Percentiles rank a stretch among this genome's conserved stretches.
Conservation (phyloP, 2,888 invertebrate genomes). For the Oscheius sp. region DNA sequence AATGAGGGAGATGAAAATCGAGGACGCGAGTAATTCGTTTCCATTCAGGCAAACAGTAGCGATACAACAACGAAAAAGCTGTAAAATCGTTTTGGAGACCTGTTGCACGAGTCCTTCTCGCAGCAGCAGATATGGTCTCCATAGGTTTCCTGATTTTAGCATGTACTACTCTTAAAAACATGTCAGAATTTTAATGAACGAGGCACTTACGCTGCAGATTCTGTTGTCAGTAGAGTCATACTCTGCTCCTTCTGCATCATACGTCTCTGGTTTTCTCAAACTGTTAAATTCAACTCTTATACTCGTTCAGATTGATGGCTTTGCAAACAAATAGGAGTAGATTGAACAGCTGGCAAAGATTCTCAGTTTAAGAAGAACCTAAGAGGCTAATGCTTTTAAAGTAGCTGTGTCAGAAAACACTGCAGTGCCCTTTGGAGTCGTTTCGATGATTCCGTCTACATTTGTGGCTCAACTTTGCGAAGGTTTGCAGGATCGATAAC, state of each 20-base stretch:
- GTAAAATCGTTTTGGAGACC: not conserved
- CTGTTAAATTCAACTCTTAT: not conserved
- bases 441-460: no score
- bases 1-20: conserved; percentile 6
- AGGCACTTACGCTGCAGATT: not conserved
- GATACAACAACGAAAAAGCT: no score
- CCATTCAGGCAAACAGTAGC: not conserved
- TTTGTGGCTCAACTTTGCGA: no score
- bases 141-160: not conserved
- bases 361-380: no score
- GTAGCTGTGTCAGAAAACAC: no score
- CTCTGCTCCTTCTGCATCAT: not conserved
- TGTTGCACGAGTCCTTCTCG: conserved; percentile 6
- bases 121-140: conserved; percentile 14
- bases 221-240: not conserved
- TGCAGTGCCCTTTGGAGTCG: no score
- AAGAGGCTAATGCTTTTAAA: no score
- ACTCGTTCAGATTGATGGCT: not conserved
- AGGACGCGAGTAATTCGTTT: conserved; percentile 6
- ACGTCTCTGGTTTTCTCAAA: conserved; percentile 1
- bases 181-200: not conserved
- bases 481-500: no score
- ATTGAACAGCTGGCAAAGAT: no score
- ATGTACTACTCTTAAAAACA: conserved; percentile 1
- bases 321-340: conserved; percentile 5